These are phyloP conservation scores for Lagopus muta DNA, from an alignment of 2,113 vertebrate genomes.

Conservation along the genomic window DNA sequence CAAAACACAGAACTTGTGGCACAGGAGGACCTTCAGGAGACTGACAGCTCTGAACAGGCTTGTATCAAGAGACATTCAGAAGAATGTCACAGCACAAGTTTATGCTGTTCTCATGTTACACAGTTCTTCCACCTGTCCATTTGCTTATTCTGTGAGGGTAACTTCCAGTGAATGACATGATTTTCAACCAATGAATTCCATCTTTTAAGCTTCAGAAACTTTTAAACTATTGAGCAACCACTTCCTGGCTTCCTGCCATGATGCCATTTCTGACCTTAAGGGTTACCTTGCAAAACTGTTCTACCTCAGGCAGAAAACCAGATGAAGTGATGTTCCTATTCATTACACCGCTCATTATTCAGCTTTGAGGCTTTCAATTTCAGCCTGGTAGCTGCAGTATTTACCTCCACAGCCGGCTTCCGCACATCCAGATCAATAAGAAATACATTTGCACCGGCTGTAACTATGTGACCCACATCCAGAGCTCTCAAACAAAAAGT, in stretches of 20 bases:
- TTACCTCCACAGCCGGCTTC: background rate
- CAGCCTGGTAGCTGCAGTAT: background rate
- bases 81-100: background rate
- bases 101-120: background rate
- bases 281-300: background rate
- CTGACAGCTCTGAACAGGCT: background rate
- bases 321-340: background rate
- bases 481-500: background rate
- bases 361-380: background rate
- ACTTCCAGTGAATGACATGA: background rate
- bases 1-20: background rate
- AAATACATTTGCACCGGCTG: background rate
- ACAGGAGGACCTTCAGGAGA: background rate
- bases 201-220: background rate
- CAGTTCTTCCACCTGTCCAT: background rate
- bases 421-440: background rate
- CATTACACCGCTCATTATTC: background rate
- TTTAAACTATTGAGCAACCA: constrained; percentile 41
- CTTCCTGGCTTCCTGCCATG: constrained; percentile 45
- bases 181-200: background rate
- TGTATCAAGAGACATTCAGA: background rate
- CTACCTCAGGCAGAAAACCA: background rate
- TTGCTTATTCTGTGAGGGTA: background rate
- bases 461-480: background rate
- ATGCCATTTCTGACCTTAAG: background rate